A percentile compares a stretch with the other conserved stretches of the same genome.
These are phyloP conservation scores for Nephrotoma appendiculata DNA, from an alignment of 2,888 invertebrate species.

Conservation along the genomic window DNA sequence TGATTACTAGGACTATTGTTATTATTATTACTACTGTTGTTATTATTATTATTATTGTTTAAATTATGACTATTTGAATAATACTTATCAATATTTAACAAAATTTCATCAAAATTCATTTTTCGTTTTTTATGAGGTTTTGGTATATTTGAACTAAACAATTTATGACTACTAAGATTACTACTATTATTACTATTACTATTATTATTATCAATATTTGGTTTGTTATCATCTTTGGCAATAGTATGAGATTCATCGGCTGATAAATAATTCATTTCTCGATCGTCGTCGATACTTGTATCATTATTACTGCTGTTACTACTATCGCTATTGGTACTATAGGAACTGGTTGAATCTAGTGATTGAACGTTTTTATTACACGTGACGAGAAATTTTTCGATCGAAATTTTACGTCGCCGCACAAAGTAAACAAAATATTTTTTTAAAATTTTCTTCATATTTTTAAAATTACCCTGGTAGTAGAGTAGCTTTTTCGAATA, in stretches of 20 bases:
- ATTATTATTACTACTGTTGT: neutral
- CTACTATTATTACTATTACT: neutral
- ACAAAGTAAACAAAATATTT: neutral
- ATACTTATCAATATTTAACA: conserved; percentile 8
- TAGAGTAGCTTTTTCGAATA: neutral
- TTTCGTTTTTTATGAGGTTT: conserved; percentile 5
- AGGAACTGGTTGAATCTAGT: neutral
- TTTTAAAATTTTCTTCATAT: neutral
- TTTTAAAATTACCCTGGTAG: neutral
- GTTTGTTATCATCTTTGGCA: conserved; percentile 1
- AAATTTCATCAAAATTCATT: conserved; percentile 10
- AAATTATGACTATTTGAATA: conserved; percentile 4
- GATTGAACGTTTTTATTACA: neutral
- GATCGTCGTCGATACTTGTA: neutral
- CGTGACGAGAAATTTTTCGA: neutral
- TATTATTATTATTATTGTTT: neutral
- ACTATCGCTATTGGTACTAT: neutral
- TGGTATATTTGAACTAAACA: neutral
- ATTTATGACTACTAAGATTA: neutral
- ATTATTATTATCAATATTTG: neutral
- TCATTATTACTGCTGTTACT: neutral
- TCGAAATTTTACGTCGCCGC: neutral
- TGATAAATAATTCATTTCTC: neutral
- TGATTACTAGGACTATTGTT: neutral
- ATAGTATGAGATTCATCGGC: conserved; percentile 3